Conservation (phyloP, 2,113 vertebrate species). For the Alligator mississippiensis region DNA sequence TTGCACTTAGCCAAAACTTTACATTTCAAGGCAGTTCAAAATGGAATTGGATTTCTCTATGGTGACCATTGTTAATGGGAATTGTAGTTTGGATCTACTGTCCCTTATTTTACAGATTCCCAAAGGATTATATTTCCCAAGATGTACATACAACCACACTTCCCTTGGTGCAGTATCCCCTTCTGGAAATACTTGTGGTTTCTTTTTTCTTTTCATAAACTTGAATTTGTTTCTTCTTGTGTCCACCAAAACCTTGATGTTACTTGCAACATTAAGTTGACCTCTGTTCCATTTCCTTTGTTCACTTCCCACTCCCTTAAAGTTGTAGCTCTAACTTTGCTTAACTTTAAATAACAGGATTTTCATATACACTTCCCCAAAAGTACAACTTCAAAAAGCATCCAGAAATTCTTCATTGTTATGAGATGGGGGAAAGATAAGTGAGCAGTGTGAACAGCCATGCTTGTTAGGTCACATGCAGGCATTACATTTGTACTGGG, state of each 20-base stretch:
- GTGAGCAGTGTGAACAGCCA: conserved; percentile 41
- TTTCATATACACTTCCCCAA: conserved; percentile 39
- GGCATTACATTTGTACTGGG: no score
- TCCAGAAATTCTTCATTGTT: conserved; percentile 32
- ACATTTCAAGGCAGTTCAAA: no score
- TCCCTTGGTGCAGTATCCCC: no score
- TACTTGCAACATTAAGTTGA: neutral
- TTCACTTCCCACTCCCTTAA: neutral
- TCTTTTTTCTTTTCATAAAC: no score
- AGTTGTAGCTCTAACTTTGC: neutral
- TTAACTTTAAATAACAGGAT: conserved; percentile 27
- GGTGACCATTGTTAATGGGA: no score
- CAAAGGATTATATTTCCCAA: no score
- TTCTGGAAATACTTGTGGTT: no score
- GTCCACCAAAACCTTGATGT: neutral
- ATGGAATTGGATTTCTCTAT: no score
- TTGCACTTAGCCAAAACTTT: no score
- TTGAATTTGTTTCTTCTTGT: neutral
- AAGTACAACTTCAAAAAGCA: conserved; percentile 1
- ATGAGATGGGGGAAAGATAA: conserved; percentile 13
- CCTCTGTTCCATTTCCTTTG: neutral
- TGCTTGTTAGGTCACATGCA: neutral
- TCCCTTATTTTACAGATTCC: no score
- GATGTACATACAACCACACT: no score
- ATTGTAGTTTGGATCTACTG: no score